Evolutionary conservation across 2,113 vertebrate genomes (phyloP).

Genomic region (Salvelinus fontinalis): DNA sequence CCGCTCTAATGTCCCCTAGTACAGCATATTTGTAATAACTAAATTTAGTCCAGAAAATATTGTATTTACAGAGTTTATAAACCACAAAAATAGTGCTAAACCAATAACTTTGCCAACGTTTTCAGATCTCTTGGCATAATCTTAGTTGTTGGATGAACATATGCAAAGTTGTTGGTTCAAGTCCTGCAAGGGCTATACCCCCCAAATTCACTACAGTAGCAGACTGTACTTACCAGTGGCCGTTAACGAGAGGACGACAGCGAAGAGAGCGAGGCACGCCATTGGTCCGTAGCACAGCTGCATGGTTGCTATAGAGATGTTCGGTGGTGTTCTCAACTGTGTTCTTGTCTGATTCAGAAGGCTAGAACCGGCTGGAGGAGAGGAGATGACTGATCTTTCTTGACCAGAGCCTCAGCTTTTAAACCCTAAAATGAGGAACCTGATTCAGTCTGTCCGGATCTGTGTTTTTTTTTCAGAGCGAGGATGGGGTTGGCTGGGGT

Average conservation of each 20-base stretch:
- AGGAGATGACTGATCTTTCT: constrained; percentile 26
- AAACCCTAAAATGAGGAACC: constrained; percentile 58
- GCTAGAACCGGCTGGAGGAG: constrained; percentile 9
- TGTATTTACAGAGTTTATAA: too few relatives aligned
- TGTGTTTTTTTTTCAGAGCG: not conserved
- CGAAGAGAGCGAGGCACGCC: constrained; percentile 44
- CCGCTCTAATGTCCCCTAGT: not conserved
- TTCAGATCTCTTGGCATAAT: not conserved
- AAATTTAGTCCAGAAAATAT: too few relatives aligned
- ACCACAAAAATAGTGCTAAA: too few relatives aligned
- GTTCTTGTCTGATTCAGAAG: constrained; percentile 22
- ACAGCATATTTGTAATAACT: too few relatives aligned
- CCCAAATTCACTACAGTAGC: not conserved
- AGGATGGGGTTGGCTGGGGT: not conserved
- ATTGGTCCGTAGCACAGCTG: constrained; percentile 49
- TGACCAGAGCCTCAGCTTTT: constrained; percentile 35
- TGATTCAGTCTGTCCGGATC: constrained; percentile 11
- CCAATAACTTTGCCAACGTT: not conserved
- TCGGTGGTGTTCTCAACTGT: constrained; percentile 7
- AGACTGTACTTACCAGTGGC: constrained; percentile 40
- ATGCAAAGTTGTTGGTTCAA: too few relatives aligned
- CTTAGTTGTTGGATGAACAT: not conserved
- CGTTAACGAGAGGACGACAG: constrained; percentile 30
- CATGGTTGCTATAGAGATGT: constrained; percentile 53
- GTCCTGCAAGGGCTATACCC: not conserved